A percentile compares a stretch with the other conserved stretches of the same genome.
phyloP scores from a whole-genome alignment of 2,888 invertebrate genomes.

The Tuberolachnus salignus region DNA sequence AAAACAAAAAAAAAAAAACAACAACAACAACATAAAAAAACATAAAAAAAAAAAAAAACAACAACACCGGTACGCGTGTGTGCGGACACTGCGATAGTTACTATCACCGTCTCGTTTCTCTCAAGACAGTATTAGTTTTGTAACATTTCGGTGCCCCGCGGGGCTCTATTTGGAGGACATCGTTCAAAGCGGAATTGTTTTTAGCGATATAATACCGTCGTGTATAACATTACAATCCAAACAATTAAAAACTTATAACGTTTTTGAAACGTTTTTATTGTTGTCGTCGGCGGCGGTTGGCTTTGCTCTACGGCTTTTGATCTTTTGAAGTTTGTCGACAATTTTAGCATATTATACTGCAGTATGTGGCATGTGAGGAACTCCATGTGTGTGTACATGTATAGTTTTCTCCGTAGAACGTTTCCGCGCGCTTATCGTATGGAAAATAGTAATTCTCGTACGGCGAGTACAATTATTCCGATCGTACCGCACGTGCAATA shows the following conservation, averaged over 20 bases:
- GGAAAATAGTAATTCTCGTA: not conserved
- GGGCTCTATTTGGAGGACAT: no score
- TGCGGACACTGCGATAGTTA: no score
- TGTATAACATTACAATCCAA: not conserved
- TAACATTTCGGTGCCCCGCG: no score
- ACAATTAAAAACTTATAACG: not conserved
- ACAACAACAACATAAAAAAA: no score
- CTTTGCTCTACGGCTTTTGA: constrained; percentile 24
- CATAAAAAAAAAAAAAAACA: no score
- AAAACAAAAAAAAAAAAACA: no score
- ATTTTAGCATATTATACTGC: constrained; percentile 21
- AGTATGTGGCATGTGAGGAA: not conserved
- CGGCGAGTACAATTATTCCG: not conserved
- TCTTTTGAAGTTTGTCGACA: constrained; percentile 45
- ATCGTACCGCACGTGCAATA: not conserved
- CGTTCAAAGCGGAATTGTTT: not conserved
- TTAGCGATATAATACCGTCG: no score
- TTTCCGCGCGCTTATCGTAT: not conserved
- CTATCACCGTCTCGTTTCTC: no score
- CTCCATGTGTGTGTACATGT: constrained; percentile 1
- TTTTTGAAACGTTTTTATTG: not conserved
- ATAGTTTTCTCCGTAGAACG: no score
- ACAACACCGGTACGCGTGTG: no score
- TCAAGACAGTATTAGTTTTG: no score
- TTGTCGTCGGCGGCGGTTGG: not conserved